Percentiles rank a stretch among this genome's conserved stretches.
These are phyloP conservation scores for Atractosteus spatula DNA, from an alignment of 2,113 vertebrate genomes.

Conservation along the genomic window DNA sequence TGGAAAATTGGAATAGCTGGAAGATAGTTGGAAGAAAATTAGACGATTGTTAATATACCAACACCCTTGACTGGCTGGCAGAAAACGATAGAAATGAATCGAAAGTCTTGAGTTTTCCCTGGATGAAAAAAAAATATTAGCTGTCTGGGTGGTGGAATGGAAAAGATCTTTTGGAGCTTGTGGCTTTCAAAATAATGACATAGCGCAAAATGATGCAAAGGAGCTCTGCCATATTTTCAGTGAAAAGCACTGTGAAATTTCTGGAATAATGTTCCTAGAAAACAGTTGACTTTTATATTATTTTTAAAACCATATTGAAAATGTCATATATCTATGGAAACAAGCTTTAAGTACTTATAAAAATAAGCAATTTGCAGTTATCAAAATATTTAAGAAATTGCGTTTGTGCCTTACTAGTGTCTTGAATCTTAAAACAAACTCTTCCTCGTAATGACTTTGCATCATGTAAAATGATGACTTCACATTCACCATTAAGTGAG, in stretches of 20 bases:
- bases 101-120: neutral
- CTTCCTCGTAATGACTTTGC: no score
- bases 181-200: constrained; percentile 13
- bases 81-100: constrained; percentile 20
- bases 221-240: neutral
- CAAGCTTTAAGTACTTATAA: no score
- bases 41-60: constrained; percentile 30
- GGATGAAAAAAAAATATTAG: neutral
- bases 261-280: neutral
- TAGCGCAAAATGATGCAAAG: neutral
- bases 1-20: constrained; percentile 50
- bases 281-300: no score
- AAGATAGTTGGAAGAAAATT: constrained; percentile 5
- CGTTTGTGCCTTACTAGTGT: no score
- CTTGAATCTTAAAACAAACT: no score
- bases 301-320: no score
- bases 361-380: no score
- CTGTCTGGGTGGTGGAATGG: constrained; percentile 21
- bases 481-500: no score
- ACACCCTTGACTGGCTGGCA: constrained; percentile 41
- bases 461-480: no score
- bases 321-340: no score
- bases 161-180: constrained; percentile 19
- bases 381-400: no score
- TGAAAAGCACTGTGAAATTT: neutral